phyloP scores from a whole-genome alignment of 2,888 invertebrate species.

The Mythimna ferrago region DNA sequence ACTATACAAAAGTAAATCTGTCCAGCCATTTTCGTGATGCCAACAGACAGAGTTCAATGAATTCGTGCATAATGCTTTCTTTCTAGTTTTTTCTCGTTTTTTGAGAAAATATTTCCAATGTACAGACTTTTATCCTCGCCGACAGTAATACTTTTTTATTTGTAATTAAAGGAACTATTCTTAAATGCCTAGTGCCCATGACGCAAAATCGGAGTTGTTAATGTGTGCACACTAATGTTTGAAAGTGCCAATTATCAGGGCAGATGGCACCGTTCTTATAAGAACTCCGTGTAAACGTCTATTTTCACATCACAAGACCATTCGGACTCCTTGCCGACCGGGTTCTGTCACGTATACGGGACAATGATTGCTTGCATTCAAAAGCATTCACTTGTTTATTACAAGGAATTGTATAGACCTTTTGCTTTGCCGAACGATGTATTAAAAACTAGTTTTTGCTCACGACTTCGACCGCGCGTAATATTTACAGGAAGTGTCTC shows the following conservation, averaged over 20 bases:
- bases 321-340: neutral
- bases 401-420: neutral
- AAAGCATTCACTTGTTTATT: neutral
- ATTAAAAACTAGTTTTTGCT: neutral
- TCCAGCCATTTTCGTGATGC: conserved; percentile 19
- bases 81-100: neutral
- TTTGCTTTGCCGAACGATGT: neutral
- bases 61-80: neutral
- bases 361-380: neutral
- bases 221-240: neutral
- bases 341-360: neutral
- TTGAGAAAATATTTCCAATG: conserved; percentile 6
- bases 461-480: too few species aligned
- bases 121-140: conserved; percentile 25
- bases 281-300: neutral
- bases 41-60: conserved; percentile 9
- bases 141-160: neutral
- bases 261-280: neutral
- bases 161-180: neutral
- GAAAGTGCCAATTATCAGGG: neutral
- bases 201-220: neutral
- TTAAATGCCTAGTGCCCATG: neutral
- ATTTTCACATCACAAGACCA: neutral
- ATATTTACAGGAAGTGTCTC: too few species aligned
- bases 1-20: neutral